Evolutionary conservation across 2,113 vertebrate genomes (phyloP).

Genomic region (Cephalopholis sonnerati): DNA sequence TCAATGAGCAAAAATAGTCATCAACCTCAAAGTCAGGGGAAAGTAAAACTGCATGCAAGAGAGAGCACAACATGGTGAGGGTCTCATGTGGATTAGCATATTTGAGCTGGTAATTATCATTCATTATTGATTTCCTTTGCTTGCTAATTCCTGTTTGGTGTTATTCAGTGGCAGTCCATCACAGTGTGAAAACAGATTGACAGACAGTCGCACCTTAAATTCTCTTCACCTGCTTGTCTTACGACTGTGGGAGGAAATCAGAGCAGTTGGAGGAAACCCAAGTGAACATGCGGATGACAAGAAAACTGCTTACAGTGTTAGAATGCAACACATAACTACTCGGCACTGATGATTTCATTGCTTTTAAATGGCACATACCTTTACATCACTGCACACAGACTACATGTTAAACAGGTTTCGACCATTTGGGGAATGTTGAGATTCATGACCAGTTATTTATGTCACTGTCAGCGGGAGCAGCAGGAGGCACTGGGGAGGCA

Average conservation of each 20-base stretch:
- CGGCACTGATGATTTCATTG: neutral
- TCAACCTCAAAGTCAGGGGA: conserved; percentile 8
- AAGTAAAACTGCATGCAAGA: neutral
- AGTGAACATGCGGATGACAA: neutral
- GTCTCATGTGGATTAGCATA: conserved; percentile 44
- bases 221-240: conserved; percentile 15
- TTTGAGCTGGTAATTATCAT: conserved; percentile 43
- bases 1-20: conserved; percentile 3
- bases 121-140: conserved; percentile 47
- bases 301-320: neutral
- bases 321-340: neutral
- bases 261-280: conserved; percentile 11
- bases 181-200: conserved; percentile 41
- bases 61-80: conserved; percentile 6
- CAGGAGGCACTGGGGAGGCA: conserved; percentile 35
- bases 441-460: neutral
- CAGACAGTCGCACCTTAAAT: conserved; percentile 22
- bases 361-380: neutral
- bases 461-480: conserved; percentile 25
- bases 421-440: neutral
- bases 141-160: conserved; percentile 33
- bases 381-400: neutral
- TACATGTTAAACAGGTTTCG: neutral
- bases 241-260: conserved; percentile 14
- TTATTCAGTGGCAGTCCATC: conserved; percentile 31